Evolutionary conservation across 2,797 vertebrate species (phyloP), one percentile per base, ranked within the genome.

Genomic region (Schizothorax lantsangensis): DNA sequence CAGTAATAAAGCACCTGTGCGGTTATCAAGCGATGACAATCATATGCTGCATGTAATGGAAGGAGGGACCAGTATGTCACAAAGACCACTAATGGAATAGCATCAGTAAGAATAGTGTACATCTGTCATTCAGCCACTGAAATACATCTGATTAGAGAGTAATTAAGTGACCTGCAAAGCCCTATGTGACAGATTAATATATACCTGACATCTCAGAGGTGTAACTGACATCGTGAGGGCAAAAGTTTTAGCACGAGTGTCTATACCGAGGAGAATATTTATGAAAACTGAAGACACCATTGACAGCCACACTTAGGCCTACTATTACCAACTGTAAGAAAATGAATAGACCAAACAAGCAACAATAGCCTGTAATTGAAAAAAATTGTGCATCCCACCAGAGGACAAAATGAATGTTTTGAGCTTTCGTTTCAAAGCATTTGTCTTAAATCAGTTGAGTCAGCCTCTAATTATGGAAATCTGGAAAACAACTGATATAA

Each of bases 81-180:
- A 86, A 85, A 87, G 74, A 87, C 84, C 85, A 84, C 75, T 89
- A 88, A 89, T 90, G 84, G 86, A 86, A 89, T 84, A 88, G 84
- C 80, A 87, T 90, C 73, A 87, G 82, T 88, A 87, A 88, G 86
- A 89, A 88, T 85, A 81, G 54, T 89, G 81, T 88, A 86, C 90
- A 90, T 90, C 85, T 88, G 88, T 88, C 87, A 52, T 86, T 90
- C 33, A 86, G 84, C 59, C 84, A 83, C 83, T 90, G 84, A 86
- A 86, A 89, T 79, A 89, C 88, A 84, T 89, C 73, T 69, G 78
- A 89, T 89, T 88, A 88, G 78, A 88, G 81, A 89, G 89, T 88
- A 90, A 89, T 90, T 89, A 90, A 88, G 87, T 89, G 87, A 88
- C 88, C 87, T 88, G 85, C 88, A 87, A 82, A 86, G 71, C 75